Evolutionary conservation across 1,140 invertebrate genomes (phyloP).

Genomic region (Daktulosphaira vitifoliae): DNA sequence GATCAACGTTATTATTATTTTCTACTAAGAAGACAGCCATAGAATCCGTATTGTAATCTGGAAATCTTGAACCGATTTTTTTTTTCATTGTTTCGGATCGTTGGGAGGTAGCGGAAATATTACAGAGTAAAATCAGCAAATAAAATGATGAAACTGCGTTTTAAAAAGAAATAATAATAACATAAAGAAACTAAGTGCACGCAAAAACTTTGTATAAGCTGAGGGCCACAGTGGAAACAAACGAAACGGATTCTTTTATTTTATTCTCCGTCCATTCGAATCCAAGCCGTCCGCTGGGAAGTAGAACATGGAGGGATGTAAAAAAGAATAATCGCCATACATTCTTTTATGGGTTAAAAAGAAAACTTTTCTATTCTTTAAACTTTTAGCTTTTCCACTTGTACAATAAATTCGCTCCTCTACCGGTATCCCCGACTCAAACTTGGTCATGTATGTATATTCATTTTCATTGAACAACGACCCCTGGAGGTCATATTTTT

Average conservation of each 20-base stretch:
- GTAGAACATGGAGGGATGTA: neutral
- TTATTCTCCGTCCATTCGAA: neutral
- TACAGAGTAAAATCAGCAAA: neutral
- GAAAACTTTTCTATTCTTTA: conserved; percentile 28
- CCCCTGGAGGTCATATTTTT: conserved; percentile 9
- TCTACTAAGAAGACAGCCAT: no score
- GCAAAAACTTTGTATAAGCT: conserved; percentile 14
- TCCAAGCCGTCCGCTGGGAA: neutral
- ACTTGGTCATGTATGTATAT: neutral
- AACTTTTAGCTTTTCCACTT: conserved; percentile 31
- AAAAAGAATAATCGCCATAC: conserved; percentile 32
- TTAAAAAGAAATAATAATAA: conserved; percentile 28
- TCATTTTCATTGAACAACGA: neutral
- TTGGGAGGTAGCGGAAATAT: neutral
- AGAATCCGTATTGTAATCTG: conserved; percentile 28
- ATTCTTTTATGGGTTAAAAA: conserved; percentile 29
- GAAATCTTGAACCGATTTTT: conserved; percentile 18
- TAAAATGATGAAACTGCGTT: conserved; percentile 32
- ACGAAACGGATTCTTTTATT: conserved; percentile 21
- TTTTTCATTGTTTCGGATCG: conserved; percentile 15
- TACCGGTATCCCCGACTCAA: neutral
- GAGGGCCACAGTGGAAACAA: conserved; percentile 1
- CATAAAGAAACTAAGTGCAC: conserved; percentile 3
- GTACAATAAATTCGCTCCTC: conserved; percentile 11
- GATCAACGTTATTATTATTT: no score